Evolutionary conservation across 2,797 vertebrate genomes (phyloP), one percentile per base, ranked within the genome.

Genomic region (Cuniculus paca): DNA sequence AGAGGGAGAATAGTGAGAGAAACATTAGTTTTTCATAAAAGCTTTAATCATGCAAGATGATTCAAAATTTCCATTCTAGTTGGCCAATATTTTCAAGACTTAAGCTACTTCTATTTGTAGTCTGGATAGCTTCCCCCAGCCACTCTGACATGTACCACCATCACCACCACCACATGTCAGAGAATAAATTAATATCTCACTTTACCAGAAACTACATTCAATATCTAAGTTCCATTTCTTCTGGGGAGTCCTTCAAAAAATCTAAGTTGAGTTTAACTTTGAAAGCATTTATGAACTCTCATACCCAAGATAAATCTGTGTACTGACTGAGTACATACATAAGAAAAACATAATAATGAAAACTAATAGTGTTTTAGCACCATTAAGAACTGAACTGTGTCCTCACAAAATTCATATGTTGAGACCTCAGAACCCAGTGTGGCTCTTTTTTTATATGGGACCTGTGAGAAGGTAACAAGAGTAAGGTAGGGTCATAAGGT

Each of bases 11-110:
- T 28, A 13, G 61, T 58, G 34, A 70, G 81, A 92, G 50, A 88
- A 87, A 14, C 8, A 70, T 83, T 86, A 4, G 6, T 24, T 95
- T 96, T 89, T 70, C 63, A 95, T 26, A 68, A 94, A 50, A 91
- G 65, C 16, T 70, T 96, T 90, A 84, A 77, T 96, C 26, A 85
- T 75, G 65, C 70, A 95, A 79, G 85, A 88, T 81, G 42, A 42
- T 45, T 86, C 36, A 68, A 95, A 75, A 60, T 94, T 58, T 65
- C 61, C 65, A 48, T 48, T 91, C 70, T 61, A 79, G 26, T 58
- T n/a, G 92, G 58, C 34, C 54, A 95, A 8, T 81, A 78, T 93
- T 95, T 93, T 77, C 63, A 79, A 89, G 61, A 81, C 39, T 83
- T 75, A 80, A 75, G 34, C 74, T 26, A 84, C 17, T 78, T 95